Base-by-base conservation (phyloP, 64 coral and sea anemone species). In the Pocillopora damicornis region DNA sequence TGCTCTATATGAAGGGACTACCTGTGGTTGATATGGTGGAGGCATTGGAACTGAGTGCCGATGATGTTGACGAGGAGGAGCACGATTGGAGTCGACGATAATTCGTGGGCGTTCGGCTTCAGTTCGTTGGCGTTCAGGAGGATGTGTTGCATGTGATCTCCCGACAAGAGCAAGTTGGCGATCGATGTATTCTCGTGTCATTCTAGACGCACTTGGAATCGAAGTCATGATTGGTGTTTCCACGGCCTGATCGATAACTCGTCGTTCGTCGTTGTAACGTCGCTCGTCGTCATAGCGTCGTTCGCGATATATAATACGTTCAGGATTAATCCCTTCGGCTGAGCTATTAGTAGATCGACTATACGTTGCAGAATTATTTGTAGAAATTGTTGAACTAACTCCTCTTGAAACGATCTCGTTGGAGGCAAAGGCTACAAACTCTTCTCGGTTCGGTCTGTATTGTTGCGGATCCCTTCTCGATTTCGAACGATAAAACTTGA, bases 311-410 rank as follows among this genome's bases (percentile, higher is more conserved):
- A 85, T 58, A 23, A 85, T 72, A 23, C 81, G 35, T 20, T 22
- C 63, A 13, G 20, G 6, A 12, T 71, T 51, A 51, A 51, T 66
- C 15, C 81, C 37, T 25, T 85, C 81, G 65, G 37, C 22, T 57
- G 81, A 85, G n/a, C 81, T 56, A 69, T 85, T 65, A 25, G 67
- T 71, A n/a, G 67, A 71, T 23, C 67, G 67, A 71, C 63, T 72
- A 51, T 72, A 42, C 38, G 81, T 72, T 38, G 51, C 6, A 13
- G 81, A 85, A 67, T 85, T 85, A 85, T 57, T 58, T 11, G 81
- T 85, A 1, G 81, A 85, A 20, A 85, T 73, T 58, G 81, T 85
- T 85, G 81, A 85, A 58, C 64, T 67, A 67, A 45, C 65, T 25
- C 81, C 81, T 58, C 81, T 85, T 1, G 35, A 20, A n/a, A 13